phyloP scores from a whole-genome alignment of 2,888 invertebrate genomes.

The Spatulosminthurus flaviceps region DNA sequence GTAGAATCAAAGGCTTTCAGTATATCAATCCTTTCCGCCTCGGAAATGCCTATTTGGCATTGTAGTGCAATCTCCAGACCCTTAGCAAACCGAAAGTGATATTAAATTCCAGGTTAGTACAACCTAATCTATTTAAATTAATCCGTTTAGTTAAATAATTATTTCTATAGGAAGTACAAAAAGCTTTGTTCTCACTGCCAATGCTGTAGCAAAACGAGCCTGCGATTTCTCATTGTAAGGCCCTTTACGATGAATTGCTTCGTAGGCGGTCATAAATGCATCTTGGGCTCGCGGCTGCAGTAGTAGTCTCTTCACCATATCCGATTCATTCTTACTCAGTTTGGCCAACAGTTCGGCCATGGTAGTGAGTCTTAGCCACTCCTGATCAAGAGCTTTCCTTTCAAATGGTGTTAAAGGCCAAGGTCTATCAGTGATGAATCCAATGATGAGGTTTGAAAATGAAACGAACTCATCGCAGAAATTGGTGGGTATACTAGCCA shows the following conservation, averaged over 20 bases:
- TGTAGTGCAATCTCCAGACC: conserved; percentile 43
- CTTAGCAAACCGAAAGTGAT: conserved; percentile 9
- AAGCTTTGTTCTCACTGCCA: no score
- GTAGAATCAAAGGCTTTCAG: conserved; percentile 66
- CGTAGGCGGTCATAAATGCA: conserved; percentile 23
- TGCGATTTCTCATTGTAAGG: neutral
- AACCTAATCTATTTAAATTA: no score
- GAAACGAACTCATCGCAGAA: no score
- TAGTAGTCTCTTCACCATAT: neutral
- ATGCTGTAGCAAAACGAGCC: neutral
- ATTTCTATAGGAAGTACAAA: no score
- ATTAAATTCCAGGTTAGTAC: no score
- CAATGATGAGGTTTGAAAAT: neutral
- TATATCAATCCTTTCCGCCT: conserved; percentile 66
- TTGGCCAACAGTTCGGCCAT: conserved; percentile 18
- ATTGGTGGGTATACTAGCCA: no score
- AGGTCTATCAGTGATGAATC: neutral
- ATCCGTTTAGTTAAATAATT: no score
- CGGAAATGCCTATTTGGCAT: conserved; percentile 64
- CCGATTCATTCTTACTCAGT: neutral
- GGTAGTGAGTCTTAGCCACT: conserved; percentile 44
- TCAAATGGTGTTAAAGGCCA: conserved; percentile 53
- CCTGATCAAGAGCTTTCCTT: conserved; percentile 6
- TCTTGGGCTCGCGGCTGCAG: neutral
- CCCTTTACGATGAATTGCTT: neutral